Conservation (phyloP, 2,797 vertebrate genomes). For the Rousettus madagascariensis region DNA sequence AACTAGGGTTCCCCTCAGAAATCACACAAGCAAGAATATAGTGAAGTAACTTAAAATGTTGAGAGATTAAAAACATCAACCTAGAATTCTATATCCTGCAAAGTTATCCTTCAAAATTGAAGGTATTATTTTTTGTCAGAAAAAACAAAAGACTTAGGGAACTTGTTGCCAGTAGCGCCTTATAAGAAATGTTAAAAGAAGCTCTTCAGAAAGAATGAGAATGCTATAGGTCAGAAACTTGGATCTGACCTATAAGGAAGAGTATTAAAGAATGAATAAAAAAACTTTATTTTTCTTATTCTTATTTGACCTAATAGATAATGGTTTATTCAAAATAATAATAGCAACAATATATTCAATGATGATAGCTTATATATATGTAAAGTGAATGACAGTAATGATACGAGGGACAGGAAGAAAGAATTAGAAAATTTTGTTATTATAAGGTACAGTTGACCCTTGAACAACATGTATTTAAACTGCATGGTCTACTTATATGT, state of each 20-base stretch:
- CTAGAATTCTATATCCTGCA: neutral
- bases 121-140: neutral
- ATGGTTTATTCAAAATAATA: neutral
- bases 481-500: too few relatives aligned
- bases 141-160: neutral
- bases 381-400: neutral
- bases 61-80: neutral
- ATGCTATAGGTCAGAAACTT: neutral
- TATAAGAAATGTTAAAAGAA: neutral
- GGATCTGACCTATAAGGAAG: neutral
- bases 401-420: neutral
- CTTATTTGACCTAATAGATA: neutral
- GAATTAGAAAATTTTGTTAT: neutral
- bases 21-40: neutral
- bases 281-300: neutral
- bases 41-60: neutral
- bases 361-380: neutral
- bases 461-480: too few relatives aligned
- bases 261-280: neutral
- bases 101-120: neutral
- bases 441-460: neutral
- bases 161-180: neutral
- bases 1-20: neutral
- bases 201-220: neutral
- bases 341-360: neutral